These are phyloP conservation scores for Beris chalybata DNA, from an alignment of 2,888 invertebrate species.

Conservation along the genomic window DNA sequence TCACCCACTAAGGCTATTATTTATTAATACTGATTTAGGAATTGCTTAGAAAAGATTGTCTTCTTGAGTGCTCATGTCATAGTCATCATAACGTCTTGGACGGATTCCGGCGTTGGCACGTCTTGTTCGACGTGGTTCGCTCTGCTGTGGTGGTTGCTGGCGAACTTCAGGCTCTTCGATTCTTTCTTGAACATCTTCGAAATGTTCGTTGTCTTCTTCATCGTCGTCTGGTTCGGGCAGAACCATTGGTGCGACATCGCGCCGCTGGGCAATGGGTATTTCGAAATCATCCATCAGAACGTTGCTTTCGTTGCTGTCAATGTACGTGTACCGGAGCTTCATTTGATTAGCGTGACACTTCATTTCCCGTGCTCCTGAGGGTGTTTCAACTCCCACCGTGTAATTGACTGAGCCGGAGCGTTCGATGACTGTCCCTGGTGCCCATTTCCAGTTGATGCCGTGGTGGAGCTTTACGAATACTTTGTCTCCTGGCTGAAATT, in stretches of 20 bases:
- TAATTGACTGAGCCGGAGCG: neutral
- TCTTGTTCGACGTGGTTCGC: neutral
- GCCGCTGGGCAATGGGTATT: neutral
- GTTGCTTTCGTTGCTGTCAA: neutral
- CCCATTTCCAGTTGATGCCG: neutral
- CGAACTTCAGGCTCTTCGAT: neutral
- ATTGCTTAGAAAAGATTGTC: too few relatives aligned
- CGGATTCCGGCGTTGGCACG: too few relatives aligned
- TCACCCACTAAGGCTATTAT: too few relatives aligned
- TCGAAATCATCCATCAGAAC: neutral
- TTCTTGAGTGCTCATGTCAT: too few relatives aligned
- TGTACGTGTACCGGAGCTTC: neutral
- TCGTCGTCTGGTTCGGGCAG: neutral
- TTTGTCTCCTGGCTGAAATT: conserved; percentile 10
- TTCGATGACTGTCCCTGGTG: neutral
- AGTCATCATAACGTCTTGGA: too few relatives aligned
- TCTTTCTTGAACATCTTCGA: neutral
- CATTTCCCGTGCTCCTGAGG: neutral
- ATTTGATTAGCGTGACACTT: conserved; percentile 3
- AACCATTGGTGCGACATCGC: neutral
- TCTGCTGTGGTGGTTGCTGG: neutral
- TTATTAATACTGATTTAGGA: too few relatives aligned
- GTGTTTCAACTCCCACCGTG: neutral
- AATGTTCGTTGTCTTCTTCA: neutral
- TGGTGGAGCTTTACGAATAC: neutral